Conservation (phyloP, 2,113 vertebrate species). For the Lagopus muta region DNA sequence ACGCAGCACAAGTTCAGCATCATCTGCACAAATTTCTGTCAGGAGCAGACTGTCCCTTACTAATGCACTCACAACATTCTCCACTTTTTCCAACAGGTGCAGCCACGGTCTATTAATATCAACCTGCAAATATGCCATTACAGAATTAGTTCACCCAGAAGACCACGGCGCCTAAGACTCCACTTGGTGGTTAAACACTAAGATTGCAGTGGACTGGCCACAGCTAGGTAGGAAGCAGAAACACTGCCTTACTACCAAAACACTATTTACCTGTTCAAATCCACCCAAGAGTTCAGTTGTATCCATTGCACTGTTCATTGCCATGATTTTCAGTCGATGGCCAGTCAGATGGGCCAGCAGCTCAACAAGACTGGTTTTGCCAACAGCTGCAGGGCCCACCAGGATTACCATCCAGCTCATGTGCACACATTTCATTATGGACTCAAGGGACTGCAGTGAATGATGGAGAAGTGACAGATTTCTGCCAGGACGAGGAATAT, state of each 20-base stretch:
- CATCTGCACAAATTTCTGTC: conserved; percentile 85
- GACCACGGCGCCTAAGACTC: neutral
- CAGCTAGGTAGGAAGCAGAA: neutral
- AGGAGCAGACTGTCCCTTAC: conserved; percentile 88
- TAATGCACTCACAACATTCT: conserved; percentile 83
- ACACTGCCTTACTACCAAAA: accelerated
- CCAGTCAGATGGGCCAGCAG: conserved; percentile 92
- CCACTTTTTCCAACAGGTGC: conserved; percentile 87
- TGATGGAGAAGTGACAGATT: conserved; percentile 90
- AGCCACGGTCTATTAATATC: conserved; percentile 94
- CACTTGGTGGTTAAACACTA: neutral
- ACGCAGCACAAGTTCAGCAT: conserved; percentile 89
- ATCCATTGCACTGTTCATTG: conserved; percentile 97
- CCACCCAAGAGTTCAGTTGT: conserved; percentile 96
- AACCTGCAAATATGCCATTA: conserved; percentile 73
- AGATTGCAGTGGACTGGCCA: neutral
- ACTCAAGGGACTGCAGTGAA: conserved; percentile 88
- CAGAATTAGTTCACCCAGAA: neutral
- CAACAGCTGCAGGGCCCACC: conserved; percentile 91
- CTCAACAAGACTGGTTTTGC: conserved; percentile 93
- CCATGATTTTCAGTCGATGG: conserved; percentile 90
- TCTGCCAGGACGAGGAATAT: conserved; percentile 77
- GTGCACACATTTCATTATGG: conserved; percentile 96
- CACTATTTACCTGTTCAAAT: conserved; percentile 90
- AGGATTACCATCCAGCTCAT: conserved; percentile 97